These are phyloP conservation scores for Pteromalus puparum DNA, from an alignment of 1,140 invertebrate species.

Conservation along the genomic window DNA sequence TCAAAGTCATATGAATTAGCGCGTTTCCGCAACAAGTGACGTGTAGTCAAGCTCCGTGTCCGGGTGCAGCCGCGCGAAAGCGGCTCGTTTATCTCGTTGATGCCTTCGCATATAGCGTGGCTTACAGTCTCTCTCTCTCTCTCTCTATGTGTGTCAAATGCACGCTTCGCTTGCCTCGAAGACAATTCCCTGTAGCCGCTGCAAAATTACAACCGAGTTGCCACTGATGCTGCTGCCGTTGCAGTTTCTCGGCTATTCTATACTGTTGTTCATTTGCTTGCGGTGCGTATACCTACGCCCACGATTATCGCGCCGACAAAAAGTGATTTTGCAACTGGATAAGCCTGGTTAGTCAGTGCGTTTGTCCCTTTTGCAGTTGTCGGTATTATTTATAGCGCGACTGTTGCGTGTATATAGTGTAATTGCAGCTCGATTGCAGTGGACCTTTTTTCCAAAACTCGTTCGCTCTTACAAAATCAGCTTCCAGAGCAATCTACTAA, in stretches of 20 bases:
- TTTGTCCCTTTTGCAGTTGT: too few relatives aligned
- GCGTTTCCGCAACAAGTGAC: slow-evolving; percentile 71
- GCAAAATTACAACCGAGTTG: slow-evolving; percentile 6
- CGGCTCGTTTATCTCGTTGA: slow-evolving; percentile 42
- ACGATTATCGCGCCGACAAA: too few relatives aligned
- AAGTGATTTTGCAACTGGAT: too few relatives aligned
- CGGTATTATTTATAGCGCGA: too few relatives aligned
- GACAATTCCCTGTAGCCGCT: background rate
- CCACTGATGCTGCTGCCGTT: too few relatives aligned
- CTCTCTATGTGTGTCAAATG: slow-evolving; percentile 21
- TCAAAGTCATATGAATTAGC: slow-evolving; percentile 67
- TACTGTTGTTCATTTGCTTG: slow-evolving; percentile 26
- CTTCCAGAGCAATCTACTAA: too few relatives aligned
- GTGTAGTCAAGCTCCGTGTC: slow-evolving; percentile 51
- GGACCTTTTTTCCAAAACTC: too few relatives aligned
- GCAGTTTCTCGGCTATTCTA: slow-evolving; percentile 31
- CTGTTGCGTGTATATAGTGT: too few relatives aligned
- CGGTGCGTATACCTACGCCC: too few relatives aligned
- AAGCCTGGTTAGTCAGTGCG: too few relatives aligned
- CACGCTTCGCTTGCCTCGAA: slow-evolving; percentile 43
- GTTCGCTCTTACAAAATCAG: too few relatives aligned
- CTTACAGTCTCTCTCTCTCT: background rate
- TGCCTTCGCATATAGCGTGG: background rate
- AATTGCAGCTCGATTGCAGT: too few relatives aligned
- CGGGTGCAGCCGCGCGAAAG: slow-evolving; percentile 53